Evolutionary conservation across 2,888 invertebrate species (phyloP).

Genomic region (Ennomos erosarius): DNA sequence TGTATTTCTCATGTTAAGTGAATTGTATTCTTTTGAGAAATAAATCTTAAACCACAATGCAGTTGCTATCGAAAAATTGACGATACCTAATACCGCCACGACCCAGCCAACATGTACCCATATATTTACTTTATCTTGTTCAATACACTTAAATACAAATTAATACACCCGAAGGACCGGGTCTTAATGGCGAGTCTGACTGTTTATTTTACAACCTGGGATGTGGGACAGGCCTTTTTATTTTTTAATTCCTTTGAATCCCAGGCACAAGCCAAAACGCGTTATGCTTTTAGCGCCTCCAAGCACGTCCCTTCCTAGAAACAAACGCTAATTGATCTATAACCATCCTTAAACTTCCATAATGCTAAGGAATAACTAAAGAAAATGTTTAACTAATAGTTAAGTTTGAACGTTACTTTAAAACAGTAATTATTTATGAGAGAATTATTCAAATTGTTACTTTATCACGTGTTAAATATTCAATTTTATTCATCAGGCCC

Average conservation of each 20-base stretch:
- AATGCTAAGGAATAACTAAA: constrained; percentile 25
- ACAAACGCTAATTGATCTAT: constrained; percentile 53
- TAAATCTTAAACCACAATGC: no score
- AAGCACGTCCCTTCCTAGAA: constrained; percentile 51
- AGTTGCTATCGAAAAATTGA: constrained; percentile 6
- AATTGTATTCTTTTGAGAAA: no score
- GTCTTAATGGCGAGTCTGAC: constrained; percentile 77
- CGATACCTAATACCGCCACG: constrained; percentile 62
- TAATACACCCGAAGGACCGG: constrained; percentile 81
- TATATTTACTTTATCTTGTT: constrained; percentile 85
- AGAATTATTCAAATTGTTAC: constrained; percentile 39
- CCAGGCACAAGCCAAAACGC: constrained; percentile 43
- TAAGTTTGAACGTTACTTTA: constrained; percentile 30
- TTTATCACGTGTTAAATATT: constrained; percentile 47
- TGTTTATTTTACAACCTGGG: constrained; percentile 84
- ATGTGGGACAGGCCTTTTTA: constrained; percentile 71
- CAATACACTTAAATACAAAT: constrained; percentile 86
- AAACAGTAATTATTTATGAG: constrained; percentile 42
- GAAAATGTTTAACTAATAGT: constrained; percentile 34
- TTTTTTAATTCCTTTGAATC: constrained; percentile 66
- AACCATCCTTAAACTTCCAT: constrained; percentile 30
- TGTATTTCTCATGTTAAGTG: no score
- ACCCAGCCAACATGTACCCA: constrained; percentile 64
- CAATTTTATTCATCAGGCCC: constrained; percentile 46
- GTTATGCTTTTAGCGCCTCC: constrained; percentile 73